Evolutionary conservation across 2,113 vertebrate genomes (phyloP), one percentile per base, ranked within the genome.

Genomic region (Stigmatopora nigra): DNA sequence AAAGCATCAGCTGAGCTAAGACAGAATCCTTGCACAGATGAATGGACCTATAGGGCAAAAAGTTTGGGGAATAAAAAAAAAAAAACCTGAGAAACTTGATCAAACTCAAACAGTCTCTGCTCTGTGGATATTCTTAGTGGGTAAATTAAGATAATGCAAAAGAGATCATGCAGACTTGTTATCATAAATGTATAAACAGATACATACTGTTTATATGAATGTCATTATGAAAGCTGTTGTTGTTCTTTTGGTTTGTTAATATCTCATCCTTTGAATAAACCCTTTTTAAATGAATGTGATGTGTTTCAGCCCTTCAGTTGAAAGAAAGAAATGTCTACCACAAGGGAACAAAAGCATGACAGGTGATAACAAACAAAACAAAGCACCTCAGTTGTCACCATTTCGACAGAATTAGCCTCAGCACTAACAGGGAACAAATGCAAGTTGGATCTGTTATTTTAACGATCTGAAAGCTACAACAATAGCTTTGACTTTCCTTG

Each of bases 1-100:
- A 84, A 73, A 82, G 73, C 76, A 83, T 70, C 79, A 68, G 81
- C 82, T 76, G 73, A 76, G 78, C 72, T 69, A 61, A 61, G 82
- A 82, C 85, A 82, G 61, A 78, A 58, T 63, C 71, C 67, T 48
- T 57, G 61, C 71, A 63, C 80, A 75, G 78, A 78, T 67, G 65
- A 65, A 77, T 72, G 61, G 65, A 70, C 67, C 64, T 72, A 64
- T 17, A 60, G 67, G 68, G 65, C 36, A 48, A 82, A 83, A 85
- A 79, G 71, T 78, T 80, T 65, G 53, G 22, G 48, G 63, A 71
- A 60, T 35, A 51, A 64, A n/a, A 68, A 36, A 71, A 62, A 61
- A 67, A 56, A 66, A 16, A 69, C 31, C 8, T 12, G 1, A 5
- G 38, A 51, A 65, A 62, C 69, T 73, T 70, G 1, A 16, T 35